Evolutionary conservation across 1,140 invertebrate genomes (phyloP), one percentile per base, ranked within the genome.

Genomic region (Orius insidiosus): DNA sequence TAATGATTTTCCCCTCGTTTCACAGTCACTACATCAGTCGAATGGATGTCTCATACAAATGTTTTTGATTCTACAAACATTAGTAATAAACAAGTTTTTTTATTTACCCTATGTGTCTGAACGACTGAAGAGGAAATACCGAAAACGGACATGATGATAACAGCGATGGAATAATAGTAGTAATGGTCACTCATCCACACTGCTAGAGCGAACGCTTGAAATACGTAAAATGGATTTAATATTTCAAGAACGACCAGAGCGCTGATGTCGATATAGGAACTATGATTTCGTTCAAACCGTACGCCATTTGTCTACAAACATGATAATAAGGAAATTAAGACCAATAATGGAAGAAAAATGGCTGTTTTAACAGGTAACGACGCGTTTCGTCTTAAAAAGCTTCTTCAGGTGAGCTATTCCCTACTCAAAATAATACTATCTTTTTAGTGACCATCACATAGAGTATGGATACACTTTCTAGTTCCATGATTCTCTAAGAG

Each of bases 181-280:
- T 93, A 93, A 8, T 73, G 66, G 54, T 89, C 85, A 1, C 73
- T 68, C 3, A 85, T 64, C 84, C 85, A 90, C 30, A 89, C 70
- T 2, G 71, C 63, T 8, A 89, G 70, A 6, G 84, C 87, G 60
- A 87, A 89, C 36, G 85, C 61, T 79, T 94, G 88, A 63, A 93
- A 94, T 39, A 97, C 79, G 62, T 97, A 97, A 64, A 95, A 97
- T 0, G 94, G 94, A 59, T 92, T 92, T 38, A 97, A 71, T 15
- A 84, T 74, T 66, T 89, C 85, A 9, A 87, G 59, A 9, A 85
- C 60, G 1, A 88, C 61, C 5, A 90, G 62, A 3, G 74, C 72
- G 41, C 75, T 16, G 85, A 68, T 41, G 75, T 72, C 53, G 82
- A 73, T 1, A 85, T 68, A 3, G 80, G 80, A 2, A 88, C 76